Evolutionary conservation across 2,113 vertebrate genomes (phyloP), one percentile per base, ranked within the genome.

Genomic region (Gasterosteus nipponicus): DNA sequence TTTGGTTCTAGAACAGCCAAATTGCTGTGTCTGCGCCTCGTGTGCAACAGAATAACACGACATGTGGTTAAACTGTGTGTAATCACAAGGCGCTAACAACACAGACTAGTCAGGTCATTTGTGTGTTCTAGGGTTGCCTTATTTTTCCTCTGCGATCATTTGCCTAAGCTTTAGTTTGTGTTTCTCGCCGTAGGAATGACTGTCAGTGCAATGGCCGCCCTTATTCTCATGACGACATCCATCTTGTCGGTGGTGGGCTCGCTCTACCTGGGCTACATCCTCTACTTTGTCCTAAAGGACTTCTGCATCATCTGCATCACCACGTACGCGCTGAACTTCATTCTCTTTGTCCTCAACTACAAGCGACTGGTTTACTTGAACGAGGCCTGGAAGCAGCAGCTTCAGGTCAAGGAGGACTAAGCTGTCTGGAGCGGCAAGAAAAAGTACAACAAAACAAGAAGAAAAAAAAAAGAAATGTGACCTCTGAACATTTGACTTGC

Each of bases 281-380:
- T 99, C 92, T 99, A 98, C 96, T 99, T 99, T 93, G 97, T 99
- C 95, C 96, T 99, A 88, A 97, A 98, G 95, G 97, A 99, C 89
- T 96, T 99, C 89, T 99, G 98, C 95, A 87, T 99, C 94, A 95
- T 99, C 95, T 98, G 96, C 84, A 78, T 99, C 89, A 87, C 95
- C 94, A 99, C 96, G 57, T 99, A 99, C 1, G 92, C 93, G 91
- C 96, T 99, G 97, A 99, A 99, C 97, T 96, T 99, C 95, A 95
- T 98, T 93, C 97, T 99, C 90, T 96, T 98, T 89, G 95, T 96
- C 87, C 94, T 99, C 95, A 99, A 99, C 95, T 99, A 98, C 95
- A 98, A 98, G 95, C 97, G 97, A 95, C 95, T 99, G 92, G 98
- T 99, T 95, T 99, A 99, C 96, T 98, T 99, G 96, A 99, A 99